Conservation (phyloP, 2,888 invertebrate species). For the Xestia xanthographa region DNA sequence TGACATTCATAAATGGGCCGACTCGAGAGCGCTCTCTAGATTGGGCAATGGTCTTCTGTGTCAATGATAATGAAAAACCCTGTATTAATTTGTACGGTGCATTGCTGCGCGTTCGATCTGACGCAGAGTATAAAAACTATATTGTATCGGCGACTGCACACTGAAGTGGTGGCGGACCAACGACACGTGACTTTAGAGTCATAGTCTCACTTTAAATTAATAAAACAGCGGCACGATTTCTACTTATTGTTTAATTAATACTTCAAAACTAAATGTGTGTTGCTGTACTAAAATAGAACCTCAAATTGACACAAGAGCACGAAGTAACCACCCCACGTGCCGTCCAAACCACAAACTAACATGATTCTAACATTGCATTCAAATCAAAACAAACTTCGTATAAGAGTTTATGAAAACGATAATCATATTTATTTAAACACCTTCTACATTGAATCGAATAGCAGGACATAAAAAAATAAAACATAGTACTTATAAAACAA, state of each 20-base stretch:
- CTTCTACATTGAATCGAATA: conserved; percentile 60
- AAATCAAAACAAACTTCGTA: conserved; percentile 45
- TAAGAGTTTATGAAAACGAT: conserved; percentile 60
- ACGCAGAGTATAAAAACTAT: conserved; percentile 65
- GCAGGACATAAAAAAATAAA: conserved; percentile 55
- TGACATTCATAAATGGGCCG: conserved; percentile 88
- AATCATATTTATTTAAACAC: conserved; percentile 63
- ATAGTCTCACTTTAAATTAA: conserved; percentile 23
- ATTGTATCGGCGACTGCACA: conserved; percentile 52
- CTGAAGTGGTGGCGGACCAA: conserved; percentile 22
- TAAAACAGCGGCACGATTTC: conserved; percentile 29
- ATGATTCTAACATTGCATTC: background rate
- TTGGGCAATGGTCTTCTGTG: conserved; percentile 89
- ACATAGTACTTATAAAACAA: conserved; percentile 57
- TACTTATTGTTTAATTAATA: conserved; percentile 27
- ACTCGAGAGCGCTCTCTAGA: conserved; percentile 85
- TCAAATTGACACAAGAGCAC: background rate
- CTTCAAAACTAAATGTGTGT: background rate
- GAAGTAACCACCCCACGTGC: background rate
- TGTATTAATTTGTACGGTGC: conserved; percentile 86
- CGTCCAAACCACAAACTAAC: background rate
- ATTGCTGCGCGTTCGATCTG: conserved; percentile 80
- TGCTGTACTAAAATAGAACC: background rate
- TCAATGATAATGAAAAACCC: conserved; percentile 90
- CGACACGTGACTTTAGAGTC: conserved; percentile 54